A percentile compares a stretch with the other conserved stretches of the same genome.
These are phyloP conservation scores for Ichneumoninae sp. DNA, from an alignment of 2,888 invertebrate genomes.

Conservation along the genomic window DNA sequence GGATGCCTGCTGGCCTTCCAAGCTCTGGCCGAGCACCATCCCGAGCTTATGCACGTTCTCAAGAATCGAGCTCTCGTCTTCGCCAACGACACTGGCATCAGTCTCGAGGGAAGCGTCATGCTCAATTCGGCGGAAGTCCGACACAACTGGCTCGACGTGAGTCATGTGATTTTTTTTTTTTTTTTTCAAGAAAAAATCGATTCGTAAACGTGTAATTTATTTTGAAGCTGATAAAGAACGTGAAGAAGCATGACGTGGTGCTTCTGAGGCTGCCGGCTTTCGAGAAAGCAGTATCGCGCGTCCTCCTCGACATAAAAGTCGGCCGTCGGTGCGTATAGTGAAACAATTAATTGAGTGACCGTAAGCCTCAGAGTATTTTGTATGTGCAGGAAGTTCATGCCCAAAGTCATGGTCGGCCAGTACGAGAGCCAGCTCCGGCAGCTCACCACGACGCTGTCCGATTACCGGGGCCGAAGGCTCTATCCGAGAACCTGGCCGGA, in stretches of 20 bases:
- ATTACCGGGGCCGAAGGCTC: slow-evolving; percentile 88
- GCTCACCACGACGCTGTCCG: slow-evolving; percentile 93
- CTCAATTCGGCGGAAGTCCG: slow-evolving; percentile 97
- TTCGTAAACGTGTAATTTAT: slow-evolving; percentile 43
- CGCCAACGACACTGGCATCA: slow-evolving; percentile 96
- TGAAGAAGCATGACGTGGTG: slow-evolving; percentile 90
- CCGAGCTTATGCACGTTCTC: slow-evolving; percentile 89
- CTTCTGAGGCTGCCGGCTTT: slow-evolving; percentile 92
- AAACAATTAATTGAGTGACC: slow-evolving; percentile 77
- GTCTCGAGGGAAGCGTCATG: slow-evolving; percentile 95
- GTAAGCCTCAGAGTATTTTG: slow-evolving; percentile 83
- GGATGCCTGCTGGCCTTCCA: slow-evolving; percentile 95
- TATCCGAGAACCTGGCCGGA: slow-evolving; percentile 91
- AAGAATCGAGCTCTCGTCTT: slow-evolving; percentile 92
- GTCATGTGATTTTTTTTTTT: slow-evolving; percentile 76
- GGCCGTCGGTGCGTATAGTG: slow-evolving; percentile 89
- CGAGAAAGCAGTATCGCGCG: slow-evolving; percentile 93
- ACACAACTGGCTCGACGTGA: slow-evolving; percentile 96
- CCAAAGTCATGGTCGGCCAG: slow-evolving; percentile 93
- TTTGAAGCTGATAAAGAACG: slow-evolving; percentile 92
- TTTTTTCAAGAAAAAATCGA: slow-evolving; percentile 4
- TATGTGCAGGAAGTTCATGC: slow-evolving; percentile 93
- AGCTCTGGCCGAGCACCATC: slow-evolving; percentile 91
- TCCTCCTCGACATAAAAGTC: slow-evolving; percentile 93
- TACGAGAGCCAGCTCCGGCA: slow-evolving; percentile 94